Percentiles rank a stretch among this genome's conserved stretches.
phyloP scores from a whole-genome alignment of 92 coral and sea anemone species.

The Heliopora coerulea region DNA sequence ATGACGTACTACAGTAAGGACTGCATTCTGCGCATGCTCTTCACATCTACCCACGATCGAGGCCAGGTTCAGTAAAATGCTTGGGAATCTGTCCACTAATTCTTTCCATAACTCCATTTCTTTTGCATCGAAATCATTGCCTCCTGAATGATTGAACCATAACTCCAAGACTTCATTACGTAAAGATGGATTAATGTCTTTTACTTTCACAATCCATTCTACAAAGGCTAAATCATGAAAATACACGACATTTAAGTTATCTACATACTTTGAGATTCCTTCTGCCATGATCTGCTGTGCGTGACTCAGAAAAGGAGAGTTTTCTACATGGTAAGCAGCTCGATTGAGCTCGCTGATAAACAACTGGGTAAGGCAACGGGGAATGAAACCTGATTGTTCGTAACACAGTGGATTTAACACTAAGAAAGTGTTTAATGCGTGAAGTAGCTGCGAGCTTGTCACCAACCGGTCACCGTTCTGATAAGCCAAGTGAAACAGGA shows the following conservation, averaged over 20 bases:
- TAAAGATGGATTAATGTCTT: constrained; percentile 45
- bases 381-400: constrained; percentile 48
- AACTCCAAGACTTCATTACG: constrained; percentile 54
- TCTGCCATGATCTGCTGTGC: constrained; percentile 7
- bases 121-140: background rate
- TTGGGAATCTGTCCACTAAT: constrained; percentile 3
- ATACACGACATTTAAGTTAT: constrained; percentile 49
- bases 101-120: constrained; percentile 2
- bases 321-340: constrained; percentile 11
- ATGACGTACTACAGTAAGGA: background rate
- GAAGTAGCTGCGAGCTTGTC: constrained; percentile 53
- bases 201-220: constrained; percentile 64
- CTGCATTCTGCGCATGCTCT: background rate
- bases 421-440: constrained; percentile 60
- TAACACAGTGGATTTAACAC: constrained; percentile 49
- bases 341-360: constrained; percentile 53
- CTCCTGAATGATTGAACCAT: constrained; percentile 37
- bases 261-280: constrained; percentile 47
- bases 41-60: constrained; percentile 2
- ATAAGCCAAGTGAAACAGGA: constrained; percentile 65
- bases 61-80: constrained; percentile 14
- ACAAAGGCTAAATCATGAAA: constrained; percentile 54
- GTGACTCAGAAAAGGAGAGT: constrained; percentile 9
- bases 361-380: constrained; percentile 51
- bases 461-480: constrained; percentile 57